Percentiles rank a stretch among this genome's conserved stretches.
Conservation (phyloP, 2,797 vertebrate species). For the Eupleurogrammus muticus region DNA sequence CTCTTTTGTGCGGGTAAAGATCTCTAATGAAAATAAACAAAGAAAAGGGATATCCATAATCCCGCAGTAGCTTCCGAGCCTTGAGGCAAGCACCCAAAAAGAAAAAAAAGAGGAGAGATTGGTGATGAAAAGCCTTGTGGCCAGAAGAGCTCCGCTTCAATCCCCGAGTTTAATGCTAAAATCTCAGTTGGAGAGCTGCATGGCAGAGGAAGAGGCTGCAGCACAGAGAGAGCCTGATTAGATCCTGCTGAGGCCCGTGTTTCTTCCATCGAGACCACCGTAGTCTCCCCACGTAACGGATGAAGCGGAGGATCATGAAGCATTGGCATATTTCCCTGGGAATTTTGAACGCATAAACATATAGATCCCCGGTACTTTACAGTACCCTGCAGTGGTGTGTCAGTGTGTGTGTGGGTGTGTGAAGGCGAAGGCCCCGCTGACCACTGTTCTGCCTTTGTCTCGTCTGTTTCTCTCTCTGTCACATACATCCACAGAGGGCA, state of each 20-base stretch:
- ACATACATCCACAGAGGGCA: constrained; percentile 65
- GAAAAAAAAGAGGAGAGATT: constrained; percentile 41
- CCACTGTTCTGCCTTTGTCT: constrained; percentile 56
- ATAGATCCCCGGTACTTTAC: constrained; percentile 44
- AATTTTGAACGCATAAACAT: constrained; percentile 47
- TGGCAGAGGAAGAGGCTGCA: constrained; percentile 36
- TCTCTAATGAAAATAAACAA: constrained; percentile 77
- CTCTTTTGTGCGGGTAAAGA: constrained; percentile 76
- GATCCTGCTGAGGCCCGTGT: constrained; percentile 67
- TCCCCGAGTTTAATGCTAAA: constrained; percentile 59
- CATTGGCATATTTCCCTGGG: constrained; percentile 24
- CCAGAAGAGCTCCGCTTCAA: constrained; percentile 53
- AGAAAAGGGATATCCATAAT: constrained; percentile 72
- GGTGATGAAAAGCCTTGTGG: constrained; percentile 61
- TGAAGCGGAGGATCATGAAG: constrained; percentile 23
- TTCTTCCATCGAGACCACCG: constrained; percentile 18
- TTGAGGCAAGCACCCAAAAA: constrained; percentile 38
- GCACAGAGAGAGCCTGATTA: constrained; percentile 61
- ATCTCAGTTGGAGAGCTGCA: constrained; percentile 60
- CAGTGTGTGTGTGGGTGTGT: constrained; percentile 46
- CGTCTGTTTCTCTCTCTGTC: constrained; percentile 60
- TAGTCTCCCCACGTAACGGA: constrained; percentile 34
- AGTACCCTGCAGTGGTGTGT: constrained; percentile 32
- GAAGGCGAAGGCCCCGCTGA: constrained; percentile 38
- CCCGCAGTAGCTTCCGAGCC: constrained; percentile 65